Conservation (phyloP, 2,888 invertebrate species). For the Meiosimyza decipiens region DNA sequence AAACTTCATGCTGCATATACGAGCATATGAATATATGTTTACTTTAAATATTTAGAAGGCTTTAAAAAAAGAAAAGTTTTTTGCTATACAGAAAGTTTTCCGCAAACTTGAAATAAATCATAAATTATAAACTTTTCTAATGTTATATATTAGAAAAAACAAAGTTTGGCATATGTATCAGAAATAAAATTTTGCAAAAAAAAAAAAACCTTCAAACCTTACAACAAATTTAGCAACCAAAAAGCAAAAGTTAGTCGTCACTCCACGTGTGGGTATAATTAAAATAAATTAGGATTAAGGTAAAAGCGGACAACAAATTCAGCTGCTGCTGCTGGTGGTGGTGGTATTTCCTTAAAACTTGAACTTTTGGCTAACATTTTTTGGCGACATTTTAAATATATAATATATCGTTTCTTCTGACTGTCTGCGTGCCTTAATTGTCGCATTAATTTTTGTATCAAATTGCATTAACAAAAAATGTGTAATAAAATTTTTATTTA, state of each 20-base stretch:
- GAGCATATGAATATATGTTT: too few species aligned
- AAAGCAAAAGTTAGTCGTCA: background rate
- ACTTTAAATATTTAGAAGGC: too few species aligned
- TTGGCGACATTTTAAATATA: background rate
- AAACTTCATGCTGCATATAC: too few species aligned
- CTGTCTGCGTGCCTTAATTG: background rate
- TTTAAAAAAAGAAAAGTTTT: too few species aligned
- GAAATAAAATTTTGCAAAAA: background rate
- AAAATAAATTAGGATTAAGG: slow-evolving; percentile 20
- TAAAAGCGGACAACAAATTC: too few species aligned
- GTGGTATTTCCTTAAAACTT: slow-evolving; percentile 4
- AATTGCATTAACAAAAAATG: background rate
- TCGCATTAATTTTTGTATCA: slow-evolving; percentile 15
- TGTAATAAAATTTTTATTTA: background rate
- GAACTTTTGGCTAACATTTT: background rate
- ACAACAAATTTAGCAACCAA: background rate
- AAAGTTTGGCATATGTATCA: slow-evolving; percentile 21
- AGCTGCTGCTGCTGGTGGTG: too few species aligned
- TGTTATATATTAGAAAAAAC: slow-evolving; percentile 36
- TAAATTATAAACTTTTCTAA: slow-evolving; percentile 27
- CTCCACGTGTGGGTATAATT: background rate
- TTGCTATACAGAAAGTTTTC: too few species aligned
- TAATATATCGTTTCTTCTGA: background rate
- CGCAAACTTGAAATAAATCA: too few species aligned
- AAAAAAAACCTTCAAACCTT: background rate